Evolutionary conservation across 2,888 invertebrate genomes (phyloP), one percentile per base, ranked within the genome.

Genomic region (Drosophila recens): DNA sequence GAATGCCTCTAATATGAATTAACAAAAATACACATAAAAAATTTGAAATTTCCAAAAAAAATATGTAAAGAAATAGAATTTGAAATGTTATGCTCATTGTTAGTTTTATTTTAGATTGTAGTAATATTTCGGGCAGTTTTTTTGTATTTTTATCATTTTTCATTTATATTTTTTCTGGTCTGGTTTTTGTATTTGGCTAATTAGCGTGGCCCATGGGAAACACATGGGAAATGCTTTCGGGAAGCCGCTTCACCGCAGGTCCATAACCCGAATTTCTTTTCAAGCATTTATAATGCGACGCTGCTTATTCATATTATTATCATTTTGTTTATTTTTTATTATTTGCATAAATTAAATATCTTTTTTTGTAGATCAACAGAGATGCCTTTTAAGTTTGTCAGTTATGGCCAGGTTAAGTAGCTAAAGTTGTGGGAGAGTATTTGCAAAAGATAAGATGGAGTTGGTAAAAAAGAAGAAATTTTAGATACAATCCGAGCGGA

Each of bases 1-100:
- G 86, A 86, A 86, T 86, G 86, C 86, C 70, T 59, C 83, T 81
- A 87, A 87, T 86, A 83, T 87, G 86, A 87, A 86, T 86, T 80
- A 87, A 85, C 80, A 80, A 72, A 83, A 72, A 66, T 40, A 45
- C 43, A 40, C 66, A 57, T 17, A 45, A 80, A 69, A 48, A 69
- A 63, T 64, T 65, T 72, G 61, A 77, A 63, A 62, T 79, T 69
- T 54, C 5, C 27, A 69, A 65, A 62, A 71, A 17, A 79, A 38
- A 0, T 10, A 23, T 63, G 30, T 30, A 80, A 73, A 67, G 23
- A 48, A 36, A 48, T 53, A 27, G 33, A 71, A 79, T 85, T 81
- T 76, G 61, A 78, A 86, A 83, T 83, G 81, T 81, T 80, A 87
- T 82, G 87, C 88, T 83, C 71, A 87, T 84, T 87, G 84, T 87